Percentiles rank a stretch among this genome's conserved stretches.
Conservation (phyloP, 1,140 invertebrate genomes). For the Palaemon carinicauda region DNA sequence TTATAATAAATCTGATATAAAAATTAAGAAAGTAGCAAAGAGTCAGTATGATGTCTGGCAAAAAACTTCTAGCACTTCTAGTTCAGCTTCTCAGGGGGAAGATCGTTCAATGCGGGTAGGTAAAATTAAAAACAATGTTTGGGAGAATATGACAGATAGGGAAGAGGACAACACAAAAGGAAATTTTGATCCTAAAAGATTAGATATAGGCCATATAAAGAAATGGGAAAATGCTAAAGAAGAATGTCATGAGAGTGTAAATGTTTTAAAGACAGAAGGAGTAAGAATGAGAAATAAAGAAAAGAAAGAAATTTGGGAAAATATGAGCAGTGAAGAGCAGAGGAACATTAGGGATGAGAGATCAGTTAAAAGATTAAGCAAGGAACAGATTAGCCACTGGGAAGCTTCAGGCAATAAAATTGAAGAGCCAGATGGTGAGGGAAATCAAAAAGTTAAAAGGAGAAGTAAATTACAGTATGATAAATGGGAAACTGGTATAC, state of each 20-base stretch:
- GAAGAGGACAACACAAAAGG: neutral
- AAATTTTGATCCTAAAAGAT: neutral
- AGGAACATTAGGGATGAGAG: neutral
- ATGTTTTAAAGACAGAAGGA: neutral
- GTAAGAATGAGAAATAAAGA: conserved; percentile 13
- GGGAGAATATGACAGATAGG: neutral
- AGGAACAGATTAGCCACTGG: conserved; percentile 31
- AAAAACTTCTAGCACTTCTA: neutral
- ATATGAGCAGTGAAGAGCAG: neutral
- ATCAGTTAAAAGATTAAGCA: conserved; percentile 39
- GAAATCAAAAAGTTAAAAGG: neutral
- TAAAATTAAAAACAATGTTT: conserved; percentile 13
- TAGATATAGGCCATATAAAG: neutral
- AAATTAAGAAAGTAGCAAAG: neutral
- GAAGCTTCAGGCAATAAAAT: neutral
- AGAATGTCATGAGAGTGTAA: neutral
- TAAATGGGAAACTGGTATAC: too few relatives aligned
- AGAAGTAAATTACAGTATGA: too few relatives aligned
- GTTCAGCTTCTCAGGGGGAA: neutral
- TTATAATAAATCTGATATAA: neutral
- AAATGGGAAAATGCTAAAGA: neutral
- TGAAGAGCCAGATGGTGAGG: neutral
- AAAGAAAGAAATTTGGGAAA: conserved; percentile 13
- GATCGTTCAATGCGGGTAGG: neutral
- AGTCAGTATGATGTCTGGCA: neutral